phyloP scores from a whole-genome alignment of 2,888 invertebrate species.

The Chesias legatella region DNA sequence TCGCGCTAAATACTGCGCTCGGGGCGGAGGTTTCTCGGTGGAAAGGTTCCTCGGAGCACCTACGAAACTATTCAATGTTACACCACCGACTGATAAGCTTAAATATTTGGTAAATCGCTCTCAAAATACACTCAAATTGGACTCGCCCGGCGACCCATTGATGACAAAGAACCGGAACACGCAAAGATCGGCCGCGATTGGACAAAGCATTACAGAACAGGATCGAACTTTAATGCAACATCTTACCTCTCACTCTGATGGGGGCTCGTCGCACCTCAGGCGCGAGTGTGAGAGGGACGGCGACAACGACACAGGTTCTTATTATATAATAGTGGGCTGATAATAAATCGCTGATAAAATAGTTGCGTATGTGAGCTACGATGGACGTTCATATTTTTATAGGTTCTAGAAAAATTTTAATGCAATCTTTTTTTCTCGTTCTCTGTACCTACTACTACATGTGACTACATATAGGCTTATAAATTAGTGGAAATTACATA shows the following conservation, averaged over 20 bases:
- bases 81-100: slow-evolving; percentile 36
- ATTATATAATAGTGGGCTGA: slow-evolving; percentile 73
- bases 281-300: slow-evolving; percentile 50
- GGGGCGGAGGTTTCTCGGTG: slow-evolving; percentile 19
- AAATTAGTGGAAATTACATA: no score
- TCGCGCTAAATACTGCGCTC: slow-evolving; percentile 49
- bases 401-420: neutral
- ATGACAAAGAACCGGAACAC: slow-evolving; percentile 86
- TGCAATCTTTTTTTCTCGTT: neutral
- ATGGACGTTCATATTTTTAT: slow-evolving; percentile 38
- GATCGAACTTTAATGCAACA: slow-evolving; percentile 76
- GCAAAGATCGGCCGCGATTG: slow-evolving; percentile 82
- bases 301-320: slow-evolving; percentile 44
- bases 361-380: slow-evolving; percentile 51
- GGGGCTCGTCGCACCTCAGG: slow-evolving; percentile 26
- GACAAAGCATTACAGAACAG: slow-evolving; percentile 75
- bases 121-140: slow-evolving; percentile 67
- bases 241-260: slow-evolving; percentile 51
- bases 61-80: neutral
- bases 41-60: neutral
- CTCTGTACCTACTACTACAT: no score
- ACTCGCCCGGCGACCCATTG: slow-evolving; percentile 85
- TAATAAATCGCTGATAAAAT: slow-evolving; percentile 77
- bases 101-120: slow-evolving; percentile 57
- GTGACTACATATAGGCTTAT: no score